These are phyloP conservation scores for Thecocarcelia acutangulata DNA, from an alignment of 2,888 invertebrate species.

Conservation along the genomic window DNA sequence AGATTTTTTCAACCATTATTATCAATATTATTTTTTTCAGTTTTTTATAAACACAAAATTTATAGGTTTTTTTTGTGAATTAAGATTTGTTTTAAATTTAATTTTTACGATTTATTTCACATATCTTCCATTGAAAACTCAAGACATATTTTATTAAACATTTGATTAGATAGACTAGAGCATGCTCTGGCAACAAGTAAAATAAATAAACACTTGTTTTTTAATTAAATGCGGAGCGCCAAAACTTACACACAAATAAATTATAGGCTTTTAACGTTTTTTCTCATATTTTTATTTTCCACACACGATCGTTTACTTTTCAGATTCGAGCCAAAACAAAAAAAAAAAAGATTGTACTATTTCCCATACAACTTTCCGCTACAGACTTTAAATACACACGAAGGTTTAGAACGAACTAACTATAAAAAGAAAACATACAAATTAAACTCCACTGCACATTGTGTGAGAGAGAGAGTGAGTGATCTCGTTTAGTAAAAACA, in stretches of 20 bases:
- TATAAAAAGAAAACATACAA: constrained; percentile 24
- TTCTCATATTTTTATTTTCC: constrained; percentile 15
- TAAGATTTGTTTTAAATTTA: constrained; percentile 22
- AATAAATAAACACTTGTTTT: constrained; percentile 62
- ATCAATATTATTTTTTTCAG: too few relatives aligned
- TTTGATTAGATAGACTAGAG: constrained; percentile 24
- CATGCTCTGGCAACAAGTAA: constrained; percentile 38
- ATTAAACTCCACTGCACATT: constrained; percentile 1
- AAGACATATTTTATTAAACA: constrained; percentile 31
- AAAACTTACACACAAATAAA: constrained; percentile 63
- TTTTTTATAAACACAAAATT: background rate
- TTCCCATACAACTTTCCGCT: constrained; percentile 31
- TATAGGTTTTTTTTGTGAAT: constrained; percentile 1
- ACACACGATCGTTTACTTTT: constrained; percentile 29
- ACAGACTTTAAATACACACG: constrained; percentile 3
- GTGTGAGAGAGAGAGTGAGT: background rate
- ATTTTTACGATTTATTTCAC: constrained; percentile 14
- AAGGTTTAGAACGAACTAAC: constrained; percentile 58
- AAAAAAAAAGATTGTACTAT: background rate
- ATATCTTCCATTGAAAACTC: constrained; percentile 7
- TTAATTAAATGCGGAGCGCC: constrained; percentile 58
- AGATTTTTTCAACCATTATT: too few relatives aligned
- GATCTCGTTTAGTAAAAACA: constrained; percentile 1
- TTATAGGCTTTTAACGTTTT: constrained; percentile 41
- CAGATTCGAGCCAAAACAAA: constrained; percentile 2